A percentile compares a stretch with the other conserved stretches of the same genome.
These are phyloP conservation scores for Nansenia antarctica DNA, from an alignment of 2,113 vertebrate species.

Conservation along the genomic window DNA sequence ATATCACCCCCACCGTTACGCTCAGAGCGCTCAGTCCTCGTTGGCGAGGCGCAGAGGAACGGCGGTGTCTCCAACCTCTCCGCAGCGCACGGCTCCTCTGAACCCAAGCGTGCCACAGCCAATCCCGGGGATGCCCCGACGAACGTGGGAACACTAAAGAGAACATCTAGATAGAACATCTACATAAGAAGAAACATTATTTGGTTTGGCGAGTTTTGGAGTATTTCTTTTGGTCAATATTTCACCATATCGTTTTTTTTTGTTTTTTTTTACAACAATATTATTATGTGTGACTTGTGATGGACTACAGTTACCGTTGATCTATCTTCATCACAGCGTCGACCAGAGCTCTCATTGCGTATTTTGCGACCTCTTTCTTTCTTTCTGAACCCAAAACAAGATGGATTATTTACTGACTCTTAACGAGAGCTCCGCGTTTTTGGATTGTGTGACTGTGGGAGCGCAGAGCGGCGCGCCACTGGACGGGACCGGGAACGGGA, in stretches of 20 bases:
- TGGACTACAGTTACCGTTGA: neutral
- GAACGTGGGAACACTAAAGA: neutral
- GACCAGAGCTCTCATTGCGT: neutral
- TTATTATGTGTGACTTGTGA: no score
- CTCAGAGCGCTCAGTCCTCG: slow-evolving; percentile 16
- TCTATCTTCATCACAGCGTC: neutral
- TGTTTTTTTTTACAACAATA: no score
- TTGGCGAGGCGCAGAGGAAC: neutral
- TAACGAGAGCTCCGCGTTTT: slow-evolving; percentile 50
- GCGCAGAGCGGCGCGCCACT: slow-evolving; percentile 42
- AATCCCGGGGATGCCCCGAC: neutral
- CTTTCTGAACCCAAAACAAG: neutral
- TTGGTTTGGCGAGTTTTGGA: no score
- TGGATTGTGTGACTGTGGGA: slow-evolving; percentile 56
- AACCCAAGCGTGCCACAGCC: neutral
- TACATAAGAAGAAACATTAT: neutral
- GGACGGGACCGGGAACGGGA: slow-evolving; percentile 48
- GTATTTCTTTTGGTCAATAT: no score
- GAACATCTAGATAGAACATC: neutral
- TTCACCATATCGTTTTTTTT: no score
- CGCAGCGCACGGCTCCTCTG: slow-evolving; percentile 15
- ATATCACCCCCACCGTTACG: slow-evolving; percentile 13
- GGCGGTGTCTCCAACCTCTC: neutral
- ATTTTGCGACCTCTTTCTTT: neutral
- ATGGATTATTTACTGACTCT: slow-evolving; percentile 49